Evolutionary conservation across 2,797 vertebrate genomes (phyloP).

Genomic region (Melanotaenia boesemani): DNA sequence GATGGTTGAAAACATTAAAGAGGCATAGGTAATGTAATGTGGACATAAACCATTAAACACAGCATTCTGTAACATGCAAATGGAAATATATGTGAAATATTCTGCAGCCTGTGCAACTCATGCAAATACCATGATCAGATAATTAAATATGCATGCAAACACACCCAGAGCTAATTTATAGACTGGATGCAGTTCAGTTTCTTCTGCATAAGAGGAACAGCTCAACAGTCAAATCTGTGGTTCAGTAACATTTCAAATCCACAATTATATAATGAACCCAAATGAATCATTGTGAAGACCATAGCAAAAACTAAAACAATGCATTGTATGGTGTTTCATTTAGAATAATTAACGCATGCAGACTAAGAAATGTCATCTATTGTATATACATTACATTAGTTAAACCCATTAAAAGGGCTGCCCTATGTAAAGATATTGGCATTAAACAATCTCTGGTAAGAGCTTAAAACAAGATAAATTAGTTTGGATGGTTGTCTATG

Average conservation of each 20-base stretch:
- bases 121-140: background rate
- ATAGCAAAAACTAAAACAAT: background rate
- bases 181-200: background rate
- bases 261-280: background rate
- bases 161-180: background rate
- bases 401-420: background rate
- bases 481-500: constrained; percentile 6
- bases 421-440: background rate
- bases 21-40: background rate
- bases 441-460: background rate
- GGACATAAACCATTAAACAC: background rate
- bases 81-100: background rate
- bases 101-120: background rate
- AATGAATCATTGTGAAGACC: background rate
- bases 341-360: background rate
- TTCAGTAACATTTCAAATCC: background rate
- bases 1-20: background rate
- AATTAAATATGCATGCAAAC: background rate
- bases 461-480: constrained; percentile 12
- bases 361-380: background rate
- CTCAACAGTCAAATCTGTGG: background rate
- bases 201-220: background rate
- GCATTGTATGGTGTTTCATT: background rate
- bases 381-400: background rate
- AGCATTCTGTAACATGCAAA: background rate